These are phyloP conservation scores for Drosophila recens DNA, from an alignment of 2,888 invertebrate species.

Conservation along the genomic window DNA sequence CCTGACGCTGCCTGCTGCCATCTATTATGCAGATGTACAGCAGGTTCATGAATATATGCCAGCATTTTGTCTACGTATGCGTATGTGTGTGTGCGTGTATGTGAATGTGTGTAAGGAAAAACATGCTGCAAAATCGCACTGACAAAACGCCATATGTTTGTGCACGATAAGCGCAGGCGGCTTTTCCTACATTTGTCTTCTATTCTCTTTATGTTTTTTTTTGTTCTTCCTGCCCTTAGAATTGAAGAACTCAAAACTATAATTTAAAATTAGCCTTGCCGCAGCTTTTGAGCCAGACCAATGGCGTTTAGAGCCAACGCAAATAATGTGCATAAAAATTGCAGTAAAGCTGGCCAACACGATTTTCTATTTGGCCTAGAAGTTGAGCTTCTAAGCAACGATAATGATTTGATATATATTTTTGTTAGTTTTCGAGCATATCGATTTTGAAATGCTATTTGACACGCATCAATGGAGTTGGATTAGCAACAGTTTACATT, in stretches of 20 bases:
- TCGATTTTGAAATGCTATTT: constrained; percentile 64
- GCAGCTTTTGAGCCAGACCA: constrained; percentile 10
- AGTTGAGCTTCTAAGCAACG: constrained; percentile 73
- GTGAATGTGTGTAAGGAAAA: constrained; percentile 18
- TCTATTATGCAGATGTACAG: constrained; percentile 79
- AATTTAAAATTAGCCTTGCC: constrained; percentile 72
- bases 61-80: constrained; percentile 67
- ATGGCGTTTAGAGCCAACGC: constrained; percentile 25
- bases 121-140: constrained; percentile 59
- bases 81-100: constrained; percentile 3
- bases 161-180: constrained; percentile 60
- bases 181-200: background rate
- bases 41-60: constrained; percentile 79
- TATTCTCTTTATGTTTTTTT: background rate
- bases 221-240: constrained; percentile 19
- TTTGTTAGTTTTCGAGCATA: constrained; percentile 67
- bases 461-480: constrained; percentile 62
- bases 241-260: constrained; percentile 60
- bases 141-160: constrained; percentile 79
- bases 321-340: constrained; percentile 70
- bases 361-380: constrained; percentile 26
- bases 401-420: constrained; percentile 77
- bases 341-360: constrained; percentile 43
- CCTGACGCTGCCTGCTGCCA: constrained; percentile 74
- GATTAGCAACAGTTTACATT: constrained; percentile 1